phyloP scores from a whole-genome alignment of 2,113 vertebrate genomes.

The Pelmatolapia mariae region DNA sequence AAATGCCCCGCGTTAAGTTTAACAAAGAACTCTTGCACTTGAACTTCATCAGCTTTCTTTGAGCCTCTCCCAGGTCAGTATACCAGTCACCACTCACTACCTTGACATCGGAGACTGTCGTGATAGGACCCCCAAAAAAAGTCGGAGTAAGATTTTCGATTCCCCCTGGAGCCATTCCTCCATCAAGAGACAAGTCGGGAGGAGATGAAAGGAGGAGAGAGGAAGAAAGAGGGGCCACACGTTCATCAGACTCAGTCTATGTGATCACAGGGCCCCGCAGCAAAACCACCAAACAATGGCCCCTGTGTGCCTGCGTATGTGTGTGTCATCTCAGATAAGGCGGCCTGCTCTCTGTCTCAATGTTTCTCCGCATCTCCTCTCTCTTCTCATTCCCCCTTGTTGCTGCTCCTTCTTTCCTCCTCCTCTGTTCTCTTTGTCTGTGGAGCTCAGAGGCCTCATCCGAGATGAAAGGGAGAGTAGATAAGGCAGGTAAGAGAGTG shows the following conservation, averaged over 20 bases:
- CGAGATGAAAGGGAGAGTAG: conserved; percentile 56
- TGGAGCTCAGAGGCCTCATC: conserved; percentile 36
- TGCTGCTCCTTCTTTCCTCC: conserved; percentile 14
- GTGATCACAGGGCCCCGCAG: conserved; percentile 57
- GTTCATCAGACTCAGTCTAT: conserved; percentile 48
- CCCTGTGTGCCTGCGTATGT: conserved; percentile 20
- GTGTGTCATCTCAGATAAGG: conserved; percentile 50
- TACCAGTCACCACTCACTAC: not conserved
- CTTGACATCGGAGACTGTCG: not conserved
- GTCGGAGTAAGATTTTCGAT: not conserved
- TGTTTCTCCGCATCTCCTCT: conserved; percentile 24
- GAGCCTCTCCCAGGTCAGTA: not conserved
- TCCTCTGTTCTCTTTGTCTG: conserved; percentile 31
- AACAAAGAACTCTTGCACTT: not conserved
- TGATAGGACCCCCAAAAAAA: not conserved
- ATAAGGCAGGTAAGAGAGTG: conserved; percentile 64
- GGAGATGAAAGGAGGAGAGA: conserved; percentile 37
- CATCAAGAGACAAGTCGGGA: not conserved
- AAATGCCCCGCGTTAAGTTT: not conserved
- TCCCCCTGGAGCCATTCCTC: not conserved
- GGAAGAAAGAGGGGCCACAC: conserved; percentile 44
- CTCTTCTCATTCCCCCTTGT: conserved; percentile 35
- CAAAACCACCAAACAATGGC: conserved; percentile 45
- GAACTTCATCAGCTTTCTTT: not conserved
- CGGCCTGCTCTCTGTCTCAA: conserved; percentile 15